phyloP scores from a whole-genome alignment of 2,113 vertebrate species.

The Charadrius vociferus region DNA sequence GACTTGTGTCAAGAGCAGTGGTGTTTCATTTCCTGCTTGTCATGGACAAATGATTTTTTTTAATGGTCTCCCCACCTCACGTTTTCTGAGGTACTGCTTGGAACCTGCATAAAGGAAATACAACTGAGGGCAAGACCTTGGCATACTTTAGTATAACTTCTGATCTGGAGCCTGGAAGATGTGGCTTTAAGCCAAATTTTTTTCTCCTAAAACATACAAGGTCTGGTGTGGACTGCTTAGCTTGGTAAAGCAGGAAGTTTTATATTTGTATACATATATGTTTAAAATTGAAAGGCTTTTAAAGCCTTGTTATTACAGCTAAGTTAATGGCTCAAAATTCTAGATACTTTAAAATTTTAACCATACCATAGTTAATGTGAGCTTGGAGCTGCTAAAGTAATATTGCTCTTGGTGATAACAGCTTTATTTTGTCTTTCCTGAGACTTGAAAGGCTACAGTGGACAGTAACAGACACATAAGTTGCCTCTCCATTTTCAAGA shows the following conservation, averaged over 20 bases:
- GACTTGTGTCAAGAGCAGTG: neutral
- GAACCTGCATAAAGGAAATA: neutral
- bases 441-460: neutral
- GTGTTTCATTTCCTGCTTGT: constrained; percentile 29
- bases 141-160: neutral
- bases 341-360: neutral
- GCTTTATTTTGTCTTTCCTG: neutral
- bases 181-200: neutral
- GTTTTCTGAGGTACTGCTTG: constrained; percentile 8
- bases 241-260: neutral
- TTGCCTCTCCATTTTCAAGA: neutral
- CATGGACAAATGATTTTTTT: constrained; percentile 8
- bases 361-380: neutral
- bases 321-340: neutral
- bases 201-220: neutral
- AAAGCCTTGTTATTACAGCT: neutral
- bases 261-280: neutral
- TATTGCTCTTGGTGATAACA: neutral
- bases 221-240: neutral
- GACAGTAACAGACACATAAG: neutral
- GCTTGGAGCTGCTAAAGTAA: neutral
- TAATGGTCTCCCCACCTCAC: neutral
- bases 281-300: neutral
- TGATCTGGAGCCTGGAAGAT: neutral
- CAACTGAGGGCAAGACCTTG: neutral